Evolutionary conservation across 2,888 invertebrate species (phyloP).

Genomic region (Dermolepida albohirtum): DNA sequence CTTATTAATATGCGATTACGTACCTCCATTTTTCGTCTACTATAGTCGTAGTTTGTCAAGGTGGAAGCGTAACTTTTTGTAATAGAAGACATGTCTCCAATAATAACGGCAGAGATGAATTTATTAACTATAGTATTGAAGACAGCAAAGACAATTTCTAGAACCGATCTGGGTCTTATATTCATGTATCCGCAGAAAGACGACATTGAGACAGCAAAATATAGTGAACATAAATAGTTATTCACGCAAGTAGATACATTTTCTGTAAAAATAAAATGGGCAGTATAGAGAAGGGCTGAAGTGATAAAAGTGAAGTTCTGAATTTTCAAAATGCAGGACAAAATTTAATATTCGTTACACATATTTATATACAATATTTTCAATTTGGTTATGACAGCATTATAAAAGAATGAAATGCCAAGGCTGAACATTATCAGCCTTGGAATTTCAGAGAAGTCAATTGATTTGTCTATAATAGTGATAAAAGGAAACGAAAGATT

Average conservation of each 20-base stretch:
- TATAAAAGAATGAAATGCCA: too few species aligned
- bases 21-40: slow-evolving; percentile 45
- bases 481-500: too few species aligned
- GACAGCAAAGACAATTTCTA: slow-evolving; percentile 43
- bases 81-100: slow-evolving; percentile 50
- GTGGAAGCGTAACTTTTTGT: slow-evolving; percentile 48
- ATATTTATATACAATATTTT: too few species aligned
- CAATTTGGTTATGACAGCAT: too few species aligned
- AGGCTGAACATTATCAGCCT: too few species aligned
- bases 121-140: slow-evolving; percentile 44
- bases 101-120: slow-evolving; percentile 46
- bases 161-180: slow-evolving; percentile 42
- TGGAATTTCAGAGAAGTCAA: too few species aligned
- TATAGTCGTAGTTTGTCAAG: slow-evolving; percentile 46
- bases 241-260: slow-evolving; percentile 38
- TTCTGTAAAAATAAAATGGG: slow-evolving; percentile 4
- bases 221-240: slow-evolving; percentile 46
- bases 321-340: too few species aligned
- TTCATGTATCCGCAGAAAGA: slow-evolving; percentile 48
- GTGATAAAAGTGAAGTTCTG: too few species aligned
- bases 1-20: too few species aligned
- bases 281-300: too few species aligned
- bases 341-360: too few species aligned
- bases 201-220: slow-evolving; percentile 45
- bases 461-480: too few species aligned